Conservation (phyloP, 2,113 vertebrate species). For the Chaetops frenatus region DNA sequence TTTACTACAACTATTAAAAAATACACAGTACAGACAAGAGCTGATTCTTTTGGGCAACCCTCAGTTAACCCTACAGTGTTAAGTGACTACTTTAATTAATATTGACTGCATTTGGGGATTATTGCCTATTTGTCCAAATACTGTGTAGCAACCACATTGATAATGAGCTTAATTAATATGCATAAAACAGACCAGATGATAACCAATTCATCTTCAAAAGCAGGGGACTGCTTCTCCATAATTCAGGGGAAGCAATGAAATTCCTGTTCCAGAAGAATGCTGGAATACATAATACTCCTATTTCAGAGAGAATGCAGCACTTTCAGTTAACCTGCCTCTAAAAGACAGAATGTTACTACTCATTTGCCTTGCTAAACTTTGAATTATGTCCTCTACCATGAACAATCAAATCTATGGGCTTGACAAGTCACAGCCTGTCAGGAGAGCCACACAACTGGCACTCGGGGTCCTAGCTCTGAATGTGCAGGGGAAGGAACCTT, state of each 20-base stretch:
- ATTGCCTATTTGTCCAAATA: not conserved
- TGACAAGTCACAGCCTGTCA: not conserved
- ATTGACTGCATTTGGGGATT: not conserved
- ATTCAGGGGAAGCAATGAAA: not conserved
- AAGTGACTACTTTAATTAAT: not conserved
- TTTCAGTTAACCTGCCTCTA: not conserved
- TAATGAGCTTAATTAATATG: not conserved
- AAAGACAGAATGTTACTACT: not conserved
- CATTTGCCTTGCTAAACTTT: not conserved
- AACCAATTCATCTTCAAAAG: not conserved
- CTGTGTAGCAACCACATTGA: not conserved
- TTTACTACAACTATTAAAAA: not conserved
- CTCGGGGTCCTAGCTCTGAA: not conserved
- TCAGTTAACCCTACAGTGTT: not conserved
- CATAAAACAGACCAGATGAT: not conserved
- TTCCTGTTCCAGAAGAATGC: not conserved
- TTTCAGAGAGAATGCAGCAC: not conserved
- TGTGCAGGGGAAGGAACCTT: not conserved
- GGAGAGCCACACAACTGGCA: not conserved
- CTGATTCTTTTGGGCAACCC: not conserved
- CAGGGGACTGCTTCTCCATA: not conserved
- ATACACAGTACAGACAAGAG: not conserved
- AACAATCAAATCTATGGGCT: not conserved
- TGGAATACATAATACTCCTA: not conserved
- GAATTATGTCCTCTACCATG: not conserved